Evolutionary conservation across 1,140 invertebrate species (phyloP), one percentile per base, ranked within the genome.

Genomic region (Bombus waltoni): DNA sequence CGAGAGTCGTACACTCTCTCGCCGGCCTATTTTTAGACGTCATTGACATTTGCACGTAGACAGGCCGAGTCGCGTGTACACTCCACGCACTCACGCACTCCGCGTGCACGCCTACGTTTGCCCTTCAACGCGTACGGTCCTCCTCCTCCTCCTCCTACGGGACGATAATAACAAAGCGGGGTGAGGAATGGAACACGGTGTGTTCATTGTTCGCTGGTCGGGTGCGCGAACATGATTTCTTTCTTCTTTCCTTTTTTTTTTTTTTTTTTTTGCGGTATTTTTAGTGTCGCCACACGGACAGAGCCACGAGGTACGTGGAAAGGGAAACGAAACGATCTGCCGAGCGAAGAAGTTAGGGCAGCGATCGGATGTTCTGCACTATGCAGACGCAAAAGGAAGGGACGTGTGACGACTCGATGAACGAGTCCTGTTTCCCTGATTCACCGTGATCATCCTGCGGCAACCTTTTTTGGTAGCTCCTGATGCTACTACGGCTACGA

Each of bases 31-130:
- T 92, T 91, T 92, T 92, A 92, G 78, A 89, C 81, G 91, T 89
- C 90, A 92, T 90, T 92, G 92, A 92, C 92, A 92, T 92, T 91
- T 90, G 80, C 88, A 88, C 88, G 90, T 91, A 90, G 90, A 91
- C 87, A 38, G 77, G 22, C 59, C 53, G 53, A 62, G 66, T 81
- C 85, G 72, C 70, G 47, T 53, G 83, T 72, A 78, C 73, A 72
- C 75, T 76, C 57, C 70, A 76, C 79, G 70, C 42, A 75, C 35
- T 76, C 74, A 40, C 62, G 78, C 78, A 74, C 74, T 85, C 77
- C 66, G 38, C 18, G 32, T 40, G n/a, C n/a, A 28, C 89, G 86
- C 89, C 89, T 81, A 92, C 91, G 89, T 82, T 70, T 92, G 91
- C 86, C 91, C 90, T 92, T 92, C 91, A 89, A 83, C 72, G 62